phyloP scores from a whole-genome alignment of 2,113 vertebrate genomes.

The Baryphthengus martii region DNA sequence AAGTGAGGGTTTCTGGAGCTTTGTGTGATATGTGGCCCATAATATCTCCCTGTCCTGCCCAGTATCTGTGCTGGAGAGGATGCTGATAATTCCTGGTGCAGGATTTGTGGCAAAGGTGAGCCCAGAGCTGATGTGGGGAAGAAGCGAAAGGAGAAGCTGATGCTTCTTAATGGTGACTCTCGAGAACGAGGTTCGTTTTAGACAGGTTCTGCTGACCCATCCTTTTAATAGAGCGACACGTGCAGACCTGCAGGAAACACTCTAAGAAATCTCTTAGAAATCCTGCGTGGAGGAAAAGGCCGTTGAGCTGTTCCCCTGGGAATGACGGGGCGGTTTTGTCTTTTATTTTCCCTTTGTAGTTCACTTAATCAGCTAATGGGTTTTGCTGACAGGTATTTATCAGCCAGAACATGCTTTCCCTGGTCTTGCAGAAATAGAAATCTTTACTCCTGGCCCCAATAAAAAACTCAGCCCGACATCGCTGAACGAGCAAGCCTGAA shows the following conservation, averaged over 20 bases:
- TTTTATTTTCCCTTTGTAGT: neutral
- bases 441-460: slow-evolving; percentile 36
- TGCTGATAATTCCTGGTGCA: neutral
- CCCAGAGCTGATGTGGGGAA: neutral
- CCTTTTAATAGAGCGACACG: neutral
- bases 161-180: neutral
- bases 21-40: neutral
- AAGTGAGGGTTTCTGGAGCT: neutral
- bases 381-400: slow-evolving; percentile 54
- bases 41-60: neutral
- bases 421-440: neutral
- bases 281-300: neutral
- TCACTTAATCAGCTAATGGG: slow-evolving; percentile 22
- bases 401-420: slow-evolving; percentile 11
- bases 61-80: neutral
- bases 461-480: neutral
- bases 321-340: neutral
- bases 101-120: neutral
- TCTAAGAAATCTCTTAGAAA: neutral
- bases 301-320: neutral
- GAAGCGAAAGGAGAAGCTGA: neutral
- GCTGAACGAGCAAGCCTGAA: neutral
- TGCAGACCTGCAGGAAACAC: neutral
- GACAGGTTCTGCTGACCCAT: neutral
- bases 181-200: neutral